Base-by-base conservation (phyloP, 2,113 vertebrate species). In the Cranoglanis bouderius region DNA sequence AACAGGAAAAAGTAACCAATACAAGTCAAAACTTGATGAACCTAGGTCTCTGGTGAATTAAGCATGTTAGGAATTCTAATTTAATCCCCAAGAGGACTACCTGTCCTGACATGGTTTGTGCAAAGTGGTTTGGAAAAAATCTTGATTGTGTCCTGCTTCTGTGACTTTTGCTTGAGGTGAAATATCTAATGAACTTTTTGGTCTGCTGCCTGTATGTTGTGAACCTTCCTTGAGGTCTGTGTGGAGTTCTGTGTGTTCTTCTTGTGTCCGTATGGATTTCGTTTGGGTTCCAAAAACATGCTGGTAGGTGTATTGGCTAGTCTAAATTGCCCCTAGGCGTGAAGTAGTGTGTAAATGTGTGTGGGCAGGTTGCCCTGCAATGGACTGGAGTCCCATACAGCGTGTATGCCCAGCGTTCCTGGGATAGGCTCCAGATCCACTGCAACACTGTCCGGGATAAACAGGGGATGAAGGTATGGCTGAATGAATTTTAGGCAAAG, bases 41-140 rank as follows among this genome's bases (percentile, higher is more conserved):
- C 24, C 1, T 8, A 78, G 38, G 26, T 51, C 43, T n/a, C 77
- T 78, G 77, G 1, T 51, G 49, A 81, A 82, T 82, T 82, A 82
- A 10, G 51, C 18, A 55, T 57, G 53, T 35, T 82, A 53, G 57
- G 80, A 82, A 55, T 57, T 81, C 19, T 18, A 18, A 1, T 32
- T 81, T 16, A n/a, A 32, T 53, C 14, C 6, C 16, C n/a, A 32
- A 32, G 49, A 53, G 49, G 29, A 32, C 78, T n/a, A 32, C 78
- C 6, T 82, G 80, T 57, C n/a, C 51, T 18, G 80, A 57, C 21
- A 90, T 89, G 90, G 84, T 80, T 65, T n/a, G 1, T 84, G 81
- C 77, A 89, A 84, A 89, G 87, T 40, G 7, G 1, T 85, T 35
- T 40, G 29, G 18, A 59, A 82, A 63, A 65, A 75, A 29, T 1